Evolutionary conservation across 2,888 invertebrate genomes (phyloP), one percentile per base, ranked within the genome.

Genomic region (Gymnocheta viridis): DNA sequence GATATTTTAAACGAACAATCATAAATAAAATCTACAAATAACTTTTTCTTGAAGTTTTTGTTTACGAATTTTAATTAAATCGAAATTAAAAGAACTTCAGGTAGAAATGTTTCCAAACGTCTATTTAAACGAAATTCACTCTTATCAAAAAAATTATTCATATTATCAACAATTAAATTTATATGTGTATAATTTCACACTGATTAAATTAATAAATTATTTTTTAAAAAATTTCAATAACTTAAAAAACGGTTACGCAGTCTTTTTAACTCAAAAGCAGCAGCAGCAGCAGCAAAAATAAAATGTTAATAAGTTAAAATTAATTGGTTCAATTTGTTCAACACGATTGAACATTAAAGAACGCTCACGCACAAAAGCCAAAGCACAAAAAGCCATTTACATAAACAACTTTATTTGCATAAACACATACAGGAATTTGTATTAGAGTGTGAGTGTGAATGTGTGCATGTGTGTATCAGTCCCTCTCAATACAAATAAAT

Each of bases 261-360:
- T 9, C 22, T 38, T 12, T 51, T 10, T 0, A 32, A 12, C 17
- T 27, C 22, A 17, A 17, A 14, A n/a, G 10, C 6, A 29, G 47
- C 24, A 14, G 27, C 62, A 24, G 17, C n/a, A 58, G 27, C n/a
- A 27, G 41, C 22, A 41, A 44, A 32, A 32, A n/a, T 35, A 32
- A 66, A 67, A 49, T 72, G 24, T 67, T 82, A 47, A 64, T 76
- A 67, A 35, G 72, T 22, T 70, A 82, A 74, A 66, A 58, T 79
- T 83, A 83, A 83, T 83, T 76, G 76, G 29, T 64, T 66, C 60
- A 67, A 72, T 83, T 76, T 80, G 79, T 83, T 83, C 72, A 70
- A 60, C 70, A 51, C 80, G 70, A 76, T 80, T 79, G 60, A 76
- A 80, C 72, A 51, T 66, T 77, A 29, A 58, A 49, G 10, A 14